phyloP scores from a whole-genome alignment of 2,888 invertebrate species.

The Neoscelio sp. region DNA sequence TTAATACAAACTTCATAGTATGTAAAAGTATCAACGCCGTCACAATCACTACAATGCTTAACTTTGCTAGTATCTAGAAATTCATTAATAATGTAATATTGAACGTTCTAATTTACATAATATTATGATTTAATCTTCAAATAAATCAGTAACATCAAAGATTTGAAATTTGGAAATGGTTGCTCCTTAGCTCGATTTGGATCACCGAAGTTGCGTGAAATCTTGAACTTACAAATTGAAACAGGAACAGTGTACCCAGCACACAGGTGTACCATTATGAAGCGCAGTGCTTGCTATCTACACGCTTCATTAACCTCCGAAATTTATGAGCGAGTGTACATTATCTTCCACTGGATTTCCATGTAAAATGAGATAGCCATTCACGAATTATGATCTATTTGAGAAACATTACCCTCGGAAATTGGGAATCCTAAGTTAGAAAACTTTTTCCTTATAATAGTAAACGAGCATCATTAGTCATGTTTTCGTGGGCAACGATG shows the following conservation, averaged over 20 bases:
- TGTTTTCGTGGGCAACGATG: too few relatives aligned
- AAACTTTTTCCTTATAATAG: slow-evolving; percentile 2
- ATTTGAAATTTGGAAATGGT: neutral
- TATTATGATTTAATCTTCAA: neutral
- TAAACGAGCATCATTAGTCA: too few relatives aligned
- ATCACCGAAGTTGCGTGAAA: slow-evolving; percentile 48
- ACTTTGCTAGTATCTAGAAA: too few relatives aligned
- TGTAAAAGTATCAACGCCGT: too few relatives aligned
- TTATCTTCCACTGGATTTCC: slow-evolving; percentile 30
- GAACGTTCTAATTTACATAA: neutral
- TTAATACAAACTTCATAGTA: too few relatives aligned
- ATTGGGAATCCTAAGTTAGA: slow-evolving; percentile 1
- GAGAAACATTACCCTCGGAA: slow-evolving; percentile 1
- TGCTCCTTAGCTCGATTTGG: slow-evolving; percentile 32
- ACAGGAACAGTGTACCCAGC: slow-evolving; percentile 5
- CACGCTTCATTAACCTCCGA: slow-evolving; percentile 34
- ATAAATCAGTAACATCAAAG: slow-evolving; percentile 6
- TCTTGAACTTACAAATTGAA: slow-evolving; percentile 26
- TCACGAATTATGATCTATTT: slow-evolving; percentile 30
- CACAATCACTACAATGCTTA: too few relatives aligned
- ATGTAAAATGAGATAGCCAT: slow-evolving; percentile 11
- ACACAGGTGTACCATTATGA: slow-evolving; percentile 39
- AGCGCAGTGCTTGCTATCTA: slow-evolving; percentile 33
- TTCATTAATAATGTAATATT: too few relatives aligned
- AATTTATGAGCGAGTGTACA: slow-evolving; percentile 38